Percentiles rank a stretch among this genome's conserved stretches.
Evolutionary conservation across 1,140 invertebrate species (phyloP).

Genomic region (Drosophila yakuba): DNA sequence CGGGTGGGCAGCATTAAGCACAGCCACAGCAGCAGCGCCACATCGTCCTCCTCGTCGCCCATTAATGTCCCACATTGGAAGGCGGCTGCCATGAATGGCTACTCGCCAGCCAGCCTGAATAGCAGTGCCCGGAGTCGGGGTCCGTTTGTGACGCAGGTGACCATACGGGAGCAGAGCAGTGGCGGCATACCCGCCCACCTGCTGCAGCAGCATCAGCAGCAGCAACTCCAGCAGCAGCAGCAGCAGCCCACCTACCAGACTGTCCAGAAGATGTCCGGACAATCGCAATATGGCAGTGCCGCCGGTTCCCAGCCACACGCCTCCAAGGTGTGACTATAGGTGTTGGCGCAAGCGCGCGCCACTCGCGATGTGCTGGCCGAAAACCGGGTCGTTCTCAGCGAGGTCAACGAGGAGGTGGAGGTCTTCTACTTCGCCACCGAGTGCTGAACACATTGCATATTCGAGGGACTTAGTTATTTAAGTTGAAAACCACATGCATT

Average conservation of each 20-base stretch:
- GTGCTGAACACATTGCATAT: conserved; percentile 46
- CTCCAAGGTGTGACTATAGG: conserved; percentile 85
- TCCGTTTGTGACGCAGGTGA: conserved; percentile 87
- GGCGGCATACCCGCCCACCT: conserved; percentile 35
- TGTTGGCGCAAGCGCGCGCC: conserved; percentile 78
- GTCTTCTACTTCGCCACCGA: conserved; percentile 82
- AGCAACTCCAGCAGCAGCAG: conserved; percentile 40
- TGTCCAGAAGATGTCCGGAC: conserved; percentile 59
- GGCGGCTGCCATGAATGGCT: conserved; percentile 72
- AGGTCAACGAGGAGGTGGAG: conserved; percentile 72
- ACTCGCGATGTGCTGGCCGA: conserved; percentile 62
- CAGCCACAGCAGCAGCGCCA: conserved; percentile 58
- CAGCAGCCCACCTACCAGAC: conserved; percentile 79
- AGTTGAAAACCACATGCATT: neutral
- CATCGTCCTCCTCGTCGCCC: conserved; percentile 50
- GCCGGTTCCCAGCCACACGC: conserved; percentile 76
- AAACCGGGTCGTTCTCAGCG: conserved; percentile 28
- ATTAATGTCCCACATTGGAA: conserved; percentile 81
- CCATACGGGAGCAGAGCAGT: conserved; percentile 68
- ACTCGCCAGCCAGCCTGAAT: conserved; percentile 66
- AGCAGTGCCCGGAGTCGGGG: conserved; percentile 85
- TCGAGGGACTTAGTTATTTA: neutral
- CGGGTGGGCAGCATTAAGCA: conserved; percentile 83
- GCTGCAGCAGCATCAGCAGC: conserved; percentile 47
- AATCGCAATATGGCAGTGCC: conserved; percentile 64